These are phyloP conservation scores for Neomonachus schauinslandi DNA, from an alignment of 2,113 vertebrate genomes.

Conservation along the genomic window DNA sequence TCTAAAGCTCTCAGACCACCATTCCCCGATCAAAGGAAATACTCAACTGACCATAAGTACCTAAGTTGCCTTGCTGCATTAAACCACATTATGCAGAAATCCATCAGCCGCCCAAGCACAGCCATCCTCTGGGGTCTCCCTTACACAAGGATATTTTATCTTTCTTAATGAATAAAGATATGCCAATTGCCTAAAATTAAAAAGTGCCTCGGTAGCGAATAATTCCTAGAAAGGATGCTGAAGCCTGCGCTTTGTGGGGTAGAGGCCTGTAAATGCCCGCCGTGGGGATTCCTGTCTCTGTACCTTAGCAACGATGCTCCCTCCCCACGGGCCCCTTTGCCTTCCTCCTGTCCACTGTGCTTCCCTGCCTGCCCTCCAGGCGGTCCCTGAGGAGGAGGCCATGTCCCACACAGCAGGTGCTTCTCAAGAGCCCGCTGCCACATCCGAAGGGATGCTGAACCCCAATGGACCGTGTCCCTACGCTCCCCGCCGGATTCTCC, in stretches of 20 bases:
- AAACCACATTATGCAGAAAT: constrained; percentile 55
- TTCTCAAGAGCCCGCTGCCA: too few species aligned
- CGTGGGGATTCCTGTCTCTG: not conserved
- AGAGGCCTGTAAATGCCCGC: not conserved
- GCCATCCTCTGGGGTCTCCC: constrained; percentile 8
- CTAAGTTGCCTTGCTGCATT: not conserved
- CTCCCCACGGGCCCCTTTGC: too few species aligned
- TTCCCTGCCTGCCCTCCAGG: not conserved
- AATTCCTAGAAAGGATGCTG: constrained; percentile 11
- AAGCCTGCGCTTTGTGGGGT: not conserved
- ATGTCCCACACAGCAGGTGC: not conserved
- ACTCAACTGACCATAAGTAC: not conserved
- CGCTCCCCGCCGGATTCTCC: not conserved
- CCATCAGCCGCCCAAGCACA: constrained; percentile 31
- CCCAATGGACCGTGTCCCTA: rapidly evolving
- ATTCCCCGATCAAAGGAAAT: not conserved
- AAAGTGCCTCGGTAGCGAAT: not conserved
- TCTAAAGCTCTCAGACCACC: not conserved
- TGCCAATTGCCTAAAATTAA: constrained; percentile 54
- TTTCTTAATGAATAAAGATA: constrained; percentile 74
- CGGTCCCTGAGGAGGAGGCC: not conserved
- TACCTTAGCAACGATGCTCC: not conserved
- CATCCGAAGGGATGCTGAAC: not conserved
- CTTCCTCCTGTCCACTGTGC: not conserved
- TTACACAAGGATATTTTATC: constrained; percentile 62